These are phyloP conservation scores for Alouatta palliata DNA, from an alignment of 2,113 vertebrate genomes.

Conservation along the genomic window DNA sequence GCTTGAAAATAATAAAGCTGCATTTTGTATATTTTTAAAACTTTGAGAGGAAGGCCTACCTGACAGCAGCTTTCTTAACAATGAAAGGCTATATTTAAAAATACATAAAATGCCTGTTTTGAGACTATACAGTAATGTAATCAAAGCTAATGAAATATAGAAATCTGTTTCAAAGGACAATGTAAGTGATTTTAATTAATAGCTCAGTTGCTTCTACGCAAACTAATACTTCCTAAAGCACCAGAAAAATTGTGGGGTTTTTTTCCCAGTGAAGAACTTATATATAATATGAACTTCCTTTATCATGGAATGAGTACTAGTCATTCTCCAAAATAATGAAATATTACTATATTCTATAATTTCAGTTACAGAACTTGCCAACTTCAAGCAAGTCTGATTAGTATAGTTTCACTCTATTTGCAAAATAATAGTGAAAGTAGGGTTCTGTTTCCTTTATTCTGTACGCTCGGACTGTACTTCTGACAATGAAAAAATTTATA, in stretches of 20 bases:
- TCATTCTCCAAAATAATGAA: slow-evolving; percentile 24
- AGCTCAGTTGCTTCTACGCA: slow-evolving; percentile 26
- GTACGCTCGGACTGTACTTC: background rate
- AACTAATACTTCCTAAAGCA: slow-evolving; percentile 49
- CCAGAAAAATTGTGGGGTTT: background rate
- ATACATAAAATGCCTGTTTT: background rate
- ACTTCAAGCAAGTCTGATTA: background rate
- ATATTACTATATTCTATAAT: slow-evolving; percentile 29
- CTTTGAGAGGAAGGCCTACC: background rate
- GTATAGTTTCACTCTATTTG: slow-evolving; percentile 26
- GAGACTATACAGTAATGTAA: background rate
- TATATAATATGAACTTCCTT: slow-evolving; percentile 9
- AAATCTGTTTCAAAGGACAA: slow-evolving; percentile 32
- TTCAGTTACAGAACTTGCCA: background rate
- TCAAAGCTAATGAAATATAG: slow-evolving; percentile 40
- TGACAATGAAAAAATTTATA: background rate
- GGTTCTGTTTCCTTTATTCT: slow-evolving; percentile 32
- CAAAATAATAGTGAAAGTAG: slow-evolving; percentile 38
- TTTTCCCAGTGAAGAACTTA: slow-evolving; percentile 8
- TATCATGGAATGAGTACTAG: slow-evolving; percentile 11
- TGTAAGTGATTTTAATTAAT: slow-evolving; percentile 48
- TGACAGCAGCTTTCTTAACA: slow-evolving; percentile 35
- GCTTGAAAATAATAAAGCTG: slow-evolving; percentile 48
- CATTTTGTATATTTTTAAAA: slow-evolving; percentile 38
- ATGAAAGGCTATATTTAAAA: background rate